Base-by-base conservation (phyloP, 2,888 invertebrate genomes). In the Dasysyrphus tricinctus region DNA sequence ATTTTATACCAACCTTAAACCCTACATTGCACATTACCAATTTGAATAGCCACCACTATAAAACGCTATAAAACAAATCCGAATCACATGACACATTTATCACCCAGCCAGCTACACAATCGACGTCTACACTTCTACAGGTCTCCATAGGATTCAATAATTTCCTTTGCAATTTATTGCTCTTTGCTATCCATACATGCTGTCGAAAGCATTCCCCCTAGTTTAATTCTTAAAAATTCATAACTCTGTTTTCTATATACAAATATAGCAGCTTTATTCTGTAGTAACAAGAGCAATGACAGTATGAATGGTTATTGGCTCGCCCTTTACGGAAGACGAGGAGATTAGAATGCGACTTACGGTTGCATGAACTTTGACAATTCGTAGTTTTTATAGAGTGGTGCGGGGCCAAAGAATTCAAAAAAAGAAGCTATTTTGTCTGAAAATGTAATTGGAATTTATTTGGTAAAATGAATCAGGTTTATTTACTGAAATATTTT, bases 321-420 rank as follows among this genome's bases (percentile, higher is more conserved):
- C 14, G 56, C 32, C 16, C 47, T 42, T 51, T 32, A 5, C 77
- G 82, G 77, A 73, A 78, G 59, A 47, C 51, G 14, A 73, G 77
- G 73, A 82, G 78, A 82, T 77, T 82, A 77, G 82, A 82, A 59
- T 77, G 78, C 51, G 73, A 78, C 65, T 78, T 73, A 72, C 51
- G 72, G 63, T 67, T 59, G 34, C 73, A 39, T 73, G 77, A 73
- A 11, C 67, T 67, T 73, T 82, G 78, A 78, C 59, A 83, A 67
- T 78, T 74, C 73, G 69, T 37, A 67, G 61, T 69, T 70, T 47
- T 75, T 69, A 14, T 63, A 9, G 14, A 9, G 24, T 65, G 32
- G 63, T n/a, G 5, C 3, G 74, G n/a, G 75, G 34, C 19, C 54
- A 47, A 51, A 54, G 19, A 80, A 63, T 63, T 63, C 63, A 63